Percentiles rank a stretch among this genome's conserved stretches.
These are phyloP conservation scores for Odocoileus hemionus DNA, from an alignment of 2,113 vertebrate genomes.

Conservation along the genomic window DNA sequence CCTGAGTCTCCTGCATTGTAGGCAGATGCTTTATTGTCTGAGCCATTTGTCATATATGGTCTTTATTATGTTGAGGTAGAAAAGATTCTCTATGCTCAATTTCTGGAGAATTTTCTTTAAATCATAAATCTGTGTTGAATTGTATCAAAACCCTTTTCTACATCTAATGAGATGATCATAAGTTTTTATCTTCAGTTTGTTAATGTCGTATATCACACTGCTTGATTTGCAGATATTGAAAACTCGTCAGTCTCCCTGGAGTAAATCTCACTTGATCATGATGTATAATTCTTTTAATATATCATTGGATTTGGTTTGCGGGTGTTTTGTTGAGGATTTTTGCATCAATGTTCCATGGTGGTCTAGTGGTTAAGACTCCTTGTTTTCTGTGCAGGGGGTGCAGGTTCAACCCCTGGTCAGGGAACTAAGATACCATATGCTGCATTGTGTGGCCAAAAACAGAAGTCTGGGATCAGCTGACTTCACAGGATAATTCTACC, in stretches of 20 bases:
- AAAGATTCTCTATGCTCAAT: neutral
- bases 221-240: neutral
- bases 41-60: neutral
- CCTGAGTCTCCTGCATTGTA: neutral
- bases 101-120: neutral
- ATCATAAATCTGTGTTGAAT: neutral
- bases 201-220: neutral
- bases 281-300: neutral
- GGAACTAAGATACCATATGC: neutral
- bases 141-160: neutral
- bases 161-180: neutral
- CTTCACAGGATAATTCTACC: neutral
- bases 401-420: neutral
- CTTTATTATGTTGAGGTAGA: neutral
- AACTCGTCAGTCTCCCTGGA: neutral
- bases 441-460: neutral
- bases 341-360: neutral
- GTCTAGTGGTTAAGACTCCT: neutral
- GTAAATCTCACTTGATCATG: neutral
- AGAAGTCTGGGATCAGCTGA: neutral
- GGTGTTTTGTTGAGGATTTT: neutral
- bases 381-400: neutral
- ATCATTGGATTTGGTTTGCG: neutral
- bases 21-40: neutral
- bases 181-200: neutral